Base-by-base conservation (phyloP, 2,797 vertebrate species). In the Parotocinclus haroldoi region DNA sequence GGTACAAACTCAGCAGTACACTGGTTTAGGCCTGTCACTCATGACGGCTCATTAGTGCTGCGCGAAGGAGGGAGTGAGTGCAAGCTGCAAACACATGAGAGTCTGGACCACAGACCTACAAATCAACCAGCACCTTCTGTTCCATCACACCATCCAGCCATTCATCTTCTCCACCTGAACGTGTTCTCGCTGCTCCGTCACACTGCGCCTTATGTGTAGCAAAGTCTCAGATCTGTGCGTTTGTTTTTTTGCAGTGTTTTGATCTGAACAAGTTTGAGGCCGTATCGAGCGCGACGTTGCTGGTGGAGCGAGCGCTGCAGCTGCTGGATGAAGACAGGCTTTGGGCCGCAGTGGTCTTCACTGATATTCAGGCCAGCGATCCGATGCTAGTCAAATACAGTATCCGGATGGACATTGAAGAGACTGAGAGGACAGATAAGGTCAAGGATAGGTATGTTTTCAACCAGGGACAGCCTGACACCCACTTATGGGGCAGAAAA, bases 361-460 rank as follows among this genome's bases (percentile, higher is more conserved):
- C 88, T 0, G 89, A 91, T 80, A 71, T 96, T 7, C 87, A 89
- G 36, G 63, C 66, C 1, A 71, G 76, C 2, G 87, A 89, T 9
- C 93, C 96, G 46, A 85, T 82, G 0, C 89, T 96, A 0, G 84
- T 98, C 72, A 94, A 91, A 75, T 99, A 99, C 81, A 99, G 95
- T 79, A 96, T 99, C 74, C 91, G 97, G 63, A 98, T 99, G 96
- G 94, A 99, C 75, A 90, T 99, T 0, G 94, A 98, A 56, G 93
- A 94, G 0, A 93, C 92, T 1, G 94, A 99, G 77, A 87, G 87
- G 27, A 96, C 92, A 0, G 90, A 91, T 69, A 94, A 92, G 77
- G 78, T 91, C 37, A 95, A 93, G 76, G 89, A 92, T 0, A 91
- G 88, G 97, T 99, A 79, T 76, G 89, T 12, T 2, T 27, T 27